Base-by-base conservation (phyloP, 2,888 invertebrate genomes). In the Aradus depressus region DNA sequence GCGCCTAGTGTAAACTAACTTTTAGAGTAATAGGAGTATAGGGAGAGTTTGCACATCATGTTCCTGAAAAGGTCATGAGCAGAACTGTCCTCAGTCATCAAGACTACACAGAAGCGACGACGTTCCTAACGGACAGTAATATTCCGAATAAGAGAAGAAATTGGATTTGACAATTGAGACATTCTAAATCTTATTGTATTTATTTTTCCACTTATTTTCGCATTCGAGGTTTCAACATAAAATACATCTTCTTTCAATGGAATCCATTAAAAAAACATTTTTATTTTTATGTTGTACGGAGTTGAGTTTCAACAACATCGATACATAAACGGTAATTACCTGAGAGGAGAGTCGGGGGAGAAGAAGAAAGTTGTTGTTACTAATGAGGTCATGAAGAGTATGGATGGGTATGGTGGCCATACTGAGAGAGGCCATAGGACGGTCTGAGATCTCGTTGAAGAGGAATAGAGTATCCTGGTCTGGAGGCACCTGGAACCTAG, bases 301-400 rank as follows among this genome's bases (percentile, higher is more conserved):
- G 12, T 28, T 10, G 8, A 10, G 8, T 28, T 21, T n/a, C 12
- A 42, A 8, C 23, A 25, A 48, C 4, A 37, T 2, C 26, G 31
- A 43, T 50, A 43, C 50, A 19, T 43, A 18, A 23, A 22, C 25
- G 43, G 23, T 34, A 50, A 49, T 70, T 60, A 80, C 87, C 75
- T 93, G 93, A n/a, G 92, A 92, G 0, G 92, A 92, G 4, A 96
- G 72, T 50, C 95, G 72, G 0, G 95, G 95, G 59, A 96, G 69
- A 22, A 84, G 79, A 48, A 96, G 74, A 70, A 85, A 88, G 67
- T 88, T 87, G 71, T 96, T 92, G 39, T 83, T 80, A 51, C 86
- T 81, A 52, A 96, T 84, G 49, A 93, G 79, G 67, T 93, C 88
- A 58, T 84, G 83, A 67, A 96, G 75, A 0, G 90, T 87, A 62